Evolutionary conservation across 2,113 vertebrate species (phyloP).

Genomic region (Pan paniscus): DNA sequence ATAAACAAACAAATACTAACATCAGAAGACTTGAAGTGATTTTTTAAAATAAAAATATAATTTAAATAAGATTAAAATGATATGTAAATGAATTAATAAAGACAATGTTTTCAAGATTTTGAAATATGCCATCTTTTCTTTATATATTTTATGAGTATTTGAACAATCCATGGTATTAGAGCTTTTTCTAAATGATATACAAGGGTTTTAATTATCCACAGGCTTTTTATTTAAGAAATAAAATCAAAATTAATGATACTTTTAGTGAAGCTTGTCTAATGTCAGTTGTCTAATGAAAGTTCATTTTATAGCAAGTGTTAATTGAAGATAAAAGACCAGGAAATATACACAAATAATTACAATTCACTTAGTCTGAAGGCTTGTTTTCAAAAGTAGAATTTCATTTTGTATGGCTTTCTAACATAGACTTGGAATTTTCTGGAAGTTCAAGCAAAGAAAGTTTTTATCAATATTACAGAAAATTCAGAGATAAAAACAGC

Average conservation of each 20-base stretch:
- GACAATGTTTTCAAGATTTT: not conserved
- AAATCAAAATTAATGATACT: constrained; percentile 67
- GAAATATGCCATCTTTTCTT: not conserved
- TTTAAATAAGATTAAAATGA: not conserved
- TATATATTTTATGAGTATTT: not conserved
- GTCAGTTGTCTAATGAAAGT: constrained; percentile 54
- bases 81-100: not conserved
- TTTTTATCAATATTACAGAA: not conserved
- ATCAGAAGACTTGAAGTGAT: not conserved
- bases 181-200: not conserved
- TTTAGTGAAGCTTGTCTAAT: constrained; percentile 61
- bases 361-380: not conserved
- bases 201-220: constrained; percentile 58
- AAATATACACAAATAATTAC: constrained; percentile 56
- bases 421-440: not conserved
- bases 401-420: constrained; percentile 22
- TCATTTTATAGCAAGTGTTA: constrained; percentile 64
- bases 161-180: not conserved
- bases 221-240: constrained; percentile 41
- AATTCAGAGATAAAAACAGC: not conserved
- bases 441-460: not conserved
- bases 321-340: constrained; percentile 52
- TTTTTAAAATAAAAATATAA: not conserved
- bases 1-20: not conserved
- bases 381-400: constrained; percentile 3